A percentile compares a stretch with the other conserved stretches of the same genome.
phyloP scores from a whole-genome alignment of 2,888 invertebrate species.

The Napeogenes sylphis region DNA sequence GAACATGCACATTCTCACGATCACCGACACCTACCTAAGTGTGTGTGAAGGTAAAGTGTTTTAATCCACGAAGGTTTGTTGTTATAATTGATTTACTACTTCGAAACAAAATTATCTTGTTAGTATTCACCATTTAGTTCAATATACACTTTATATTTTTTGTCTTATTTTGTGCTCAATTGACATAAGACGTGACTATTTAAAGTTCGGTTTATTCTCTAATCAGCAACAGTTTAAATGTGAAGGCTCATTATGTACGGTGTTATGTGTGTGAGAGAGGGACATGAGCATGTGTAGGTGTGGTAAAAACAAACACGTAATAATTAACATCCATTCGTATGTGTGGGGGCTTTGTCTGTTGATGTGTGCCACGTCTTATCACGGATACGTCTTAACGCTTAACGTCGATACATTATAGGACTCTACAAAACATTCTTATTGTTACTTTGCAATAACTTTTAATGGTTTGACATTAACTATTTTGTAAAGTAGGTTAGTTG shows the following conservation, averaged over 20 bases:
- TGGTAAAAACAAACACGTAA: conserved; percentile 66
- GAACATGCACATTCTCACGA: conserved; percentile 61
- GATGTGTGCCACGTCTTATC: conserved; percentile 57
- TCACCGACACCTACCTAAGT: conserved; percentile 52
- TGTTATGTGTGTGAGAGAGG: conserved; percentile 36
- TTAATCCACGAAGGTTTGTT: conserved; percentile 13
- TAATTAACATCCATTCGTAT: conserved; percentile 72
- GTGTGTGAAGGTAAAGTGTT: conserved; percentile 46
- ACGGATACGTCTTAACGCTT: conserved; percentile 46
- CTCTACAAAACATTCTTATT: conserved; percentile 43
- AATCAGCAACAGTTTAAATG: conserved; percentile 51
- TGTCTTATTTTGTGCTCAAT: neutral
- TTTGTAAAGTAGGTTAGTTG: conserved; percentile 10
- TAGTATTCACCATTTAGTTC: neutral
- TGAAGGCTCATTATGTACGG: conserved; percentile 48
- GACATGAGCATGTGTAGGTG: conserved; percentile 47
- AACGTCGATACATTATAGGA: conserved; percentile 46
- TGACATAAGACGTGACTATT: conserved; percentile 23
- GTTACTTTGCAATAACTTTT: conserved; percentile 41
- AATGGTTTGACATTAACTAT: conserved; percentile 19
- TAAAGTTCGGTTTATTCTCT: conserved; percentile 43
- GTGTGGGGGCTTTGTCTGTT: conserved; percentile 63
- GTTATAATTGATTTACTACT: neutral
- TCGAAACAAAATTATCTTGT: neutral
- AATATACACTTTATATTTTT: neutral